phyloP scores from a whole-genome alignment of 1,140 invertebrate species.

The Danaus melanippus region DNA sequence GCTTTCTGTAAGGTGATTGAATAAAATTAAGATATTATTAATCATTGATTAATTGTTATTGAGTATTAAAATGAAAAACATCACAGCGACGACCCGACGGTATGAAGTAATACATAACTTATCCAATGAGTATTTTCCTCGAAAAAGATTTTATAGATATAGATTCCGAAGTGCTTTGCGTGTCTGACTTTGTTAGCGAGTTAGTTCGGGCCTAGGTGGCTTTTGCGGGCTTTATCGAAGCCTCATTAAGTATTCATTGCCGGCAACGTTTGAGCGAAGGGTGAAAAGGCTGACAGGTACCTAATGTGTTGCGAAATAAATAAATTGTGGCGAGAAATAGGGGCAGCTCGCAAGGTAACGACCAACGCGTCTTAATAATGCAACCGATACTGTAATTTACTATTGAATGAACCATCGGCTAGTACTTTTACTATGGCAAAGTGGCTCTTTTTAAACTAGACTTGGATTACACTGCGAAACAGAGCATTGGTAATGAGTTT shows the following conservation, averaged over 20 bases:
- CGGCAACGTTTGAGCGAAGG: slow-evolving; percentile 44
- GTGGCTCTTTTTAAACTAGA: slow-evolving; percentile 32
- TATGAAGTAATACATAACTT: slow-evolving; percentile 17
- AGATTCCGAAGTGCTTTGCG: slow-evolving; percentile 30
- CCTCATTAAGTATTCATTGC: slow-evolving; percentile 61
- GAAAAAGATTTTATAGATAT: slow-evolving; percentile 26
- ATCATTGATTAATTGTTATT: too few species aligned
- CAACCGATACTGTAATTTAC: slow-evolving; percentile 30
- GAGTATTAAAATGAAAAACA: too few species aligned
- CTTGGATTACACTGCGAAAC: slow-evolving; percentile 40
- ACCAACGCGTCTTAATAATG: slow-evolving; percentile 53
- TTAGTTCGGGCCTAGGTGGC: slow-evolving; percentile 43
- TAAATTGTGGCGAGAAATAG: slow-evolving; percentile 69
- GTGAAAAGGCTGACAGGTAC: slow-evolving; percentile 58
- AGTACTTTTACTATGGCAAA: slow-evolving; percentile 10
- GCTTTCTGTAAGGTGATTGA: slow-evolving; percentile 6
- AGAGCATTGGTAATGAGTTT: slow-evolving; percentile 48
- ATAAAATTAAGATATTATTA: too few species aligned
- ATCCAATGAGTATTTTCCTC: slow-evolving; percentile 15
- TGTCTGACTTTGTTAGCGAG: slow-evolving; percentile 45
- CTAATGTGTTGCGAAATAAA: slow-evolving; percentile 70
- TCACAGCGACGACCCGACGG: neutral
- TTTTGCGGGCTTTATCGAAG: slow-evolving; percentile 63
- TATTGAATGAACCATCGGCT: slow-evolving; percentile 13
- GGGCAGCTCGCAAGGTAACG: slow-evolving; percentile 63